These are phyloP conservation scores for Diarsia mendica DNA, from an alignment of 2,888 invertebrate genomes.

Conservation along the genomic window DNA sequence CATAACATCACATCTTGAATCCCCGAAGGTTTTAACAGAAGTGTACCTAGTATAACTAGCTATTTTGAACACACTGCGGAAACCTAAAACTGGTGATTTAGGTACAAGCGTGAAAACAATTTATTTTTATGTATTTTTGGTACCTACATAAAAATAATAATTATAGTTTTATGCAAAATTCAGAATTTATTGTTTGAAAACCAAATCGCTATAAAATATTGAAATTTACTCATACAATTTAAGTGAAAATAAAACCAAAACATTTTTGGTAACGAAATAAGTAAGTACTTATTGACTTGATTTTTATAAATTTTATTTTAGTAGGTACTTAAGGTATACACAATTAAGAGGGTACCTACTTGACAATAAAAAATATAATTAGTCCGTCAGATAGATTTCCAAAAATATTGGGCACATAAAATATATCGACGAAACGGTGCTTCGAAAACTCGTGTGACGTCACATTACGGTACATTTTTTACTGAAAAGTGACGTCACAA, in stretches of 20 bases:
- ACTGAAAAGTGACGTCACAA: too few species aligned
- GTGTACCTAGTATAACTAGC: too few species aligned
- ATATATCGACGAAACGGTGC: too few species aligned
- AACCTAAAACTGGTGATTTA: neutral
- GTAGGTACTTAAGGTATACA: neutral
- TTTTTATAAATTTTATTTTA: neutral
- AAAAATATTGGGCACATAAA: too few species aligned
- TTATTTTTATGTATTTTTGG: neutral
- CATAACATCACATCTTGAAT: too few species aligned
- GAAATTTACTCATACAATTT: neutral
- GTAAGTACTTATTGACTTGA: neutral
- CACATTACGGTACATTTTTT: too few species aligned
- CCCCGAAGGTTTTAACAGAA: too few species aligned
- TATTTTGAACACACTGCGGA: too few species aligned
- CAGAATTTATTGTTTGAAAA: conserved; percentile 1
- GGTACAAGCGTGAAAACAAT: neutral
- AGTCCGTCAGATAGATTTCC: too few species aligned
- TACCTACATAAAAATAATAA: neutral
- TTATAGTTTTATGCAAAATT: neutral
- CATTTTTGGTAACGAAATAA: neutral
- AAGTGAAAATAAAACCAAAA: neutral
- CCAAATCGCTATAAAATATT: neutral
- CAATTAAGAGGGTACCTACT: too few species aligned
- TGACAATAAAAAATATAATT: too few species aligned
- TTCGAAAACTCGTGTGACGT: too few species aligned